These are phyloP conservation scores for Erebia aethiops DNA, from an alignment of 2,888 invertebrate species.

Conservation along the genomic window DNA sequence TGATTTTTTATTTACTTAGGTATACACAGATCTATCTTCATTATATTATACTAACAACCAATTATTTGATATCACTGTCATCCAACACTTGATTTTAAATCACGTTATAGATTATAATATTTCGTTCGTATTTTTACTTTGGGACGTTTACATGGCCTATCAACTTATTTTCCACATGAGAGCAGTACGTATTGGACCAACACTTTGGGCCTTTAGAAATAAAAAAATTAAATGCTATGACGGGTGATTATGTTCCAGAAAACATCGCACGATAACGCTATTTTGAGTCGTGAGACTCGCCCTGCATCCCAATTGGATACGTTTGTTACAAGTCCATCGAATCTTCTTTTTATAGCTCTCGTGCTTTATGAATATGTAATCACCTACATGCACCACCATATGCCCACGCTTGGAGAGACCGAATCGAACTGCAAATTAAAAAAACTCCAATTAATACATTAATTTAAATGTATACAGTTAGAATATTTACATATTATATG, in stretches of 20 bases:
- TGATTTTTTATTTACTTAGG: too few relatives aligned
- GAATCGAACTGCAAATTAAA: constrained; percentile 62
- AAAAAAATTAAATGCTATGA: constrained; percentile 36
- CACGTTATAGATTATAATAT: too few relatives aligned
- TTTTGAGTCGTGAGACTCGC: constrained; percentile 67
- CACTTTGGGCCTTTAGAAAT: neutral
- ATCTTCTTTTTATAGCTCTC: constrained; percentile 68
- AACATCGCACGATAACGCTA: constrained; percentile 60
- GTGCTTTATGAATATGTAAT: constrained; percentile 72
- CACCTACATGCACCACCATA: constrained; percentile 62
- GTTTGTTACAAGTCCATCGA: constrained; percentile 72
- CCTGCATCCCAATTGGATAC: constrained; percentile 63
- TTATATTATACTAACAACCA: too few relatives aligned
- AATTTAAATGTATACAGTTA: neutral
- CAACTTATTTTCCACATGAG: too few relatives aligned
- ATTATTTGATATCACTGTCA: too few relatives aligned
- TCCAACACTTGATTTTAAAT: too few relatives aligned
- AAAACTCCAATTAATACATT: neutral
- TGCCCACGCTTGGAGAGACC: constrained; percentile 70
- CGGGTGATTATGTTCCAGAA: constrained; percentile 64
- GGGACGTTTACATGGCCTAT: too few relatives aligned
- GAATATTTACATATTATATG: neutral
- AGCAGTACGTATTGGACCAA: too few relatives aligned
- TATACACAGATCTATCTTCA: too few relatives aligned
- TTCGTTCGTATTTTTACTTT: too few relatives aligned